These are phyloP conservation scores for Piprites chloris DNA, from an alignment of 2,113 vertebrate species.

Conservation along the genomic window DNA sequence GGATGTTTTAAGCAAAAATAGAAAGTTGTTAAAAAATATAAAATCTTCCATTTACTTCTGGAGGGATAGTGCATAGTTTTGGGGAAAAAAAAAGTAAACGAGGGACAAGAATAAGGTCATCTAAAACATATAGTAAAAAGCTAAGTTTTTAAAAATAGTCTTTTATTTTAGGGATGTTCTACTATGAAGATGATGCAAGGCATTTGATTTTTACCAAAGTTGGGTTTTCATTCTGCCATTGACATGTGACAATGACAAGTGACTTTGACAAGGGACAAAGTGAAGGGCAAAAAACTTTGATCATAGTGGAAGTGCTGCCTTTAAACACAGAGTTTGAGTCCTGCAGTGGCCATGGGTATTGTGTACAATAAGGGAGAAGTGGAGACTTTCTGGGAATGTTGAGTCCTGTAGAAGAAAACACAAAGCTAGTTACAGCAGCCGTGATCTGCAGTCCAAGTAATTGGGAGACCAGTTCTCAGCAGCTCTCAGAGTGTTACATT, in stretches of 20 bases:
- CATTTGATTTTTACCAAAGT: not conserved
- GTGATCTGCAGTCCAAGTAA: not conserved
- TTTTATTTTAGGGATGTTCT: not conserved
- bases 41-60: not conserved
- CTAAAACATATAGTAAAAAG: not conserved
- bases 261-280: not conserved
- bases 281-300: not conserved
- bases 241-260: too few relatives aligned
- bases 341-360: not conserved
- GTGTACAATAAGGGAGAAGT: not conserved
- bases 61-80: not conserved
- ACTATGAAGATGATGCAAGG: not conserved
- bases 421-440: not conserved
- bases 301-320: not conserved
- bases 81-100: not conserved
- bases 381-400: not conserved
- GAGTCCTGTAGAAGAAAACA: not conserved
- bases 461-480: fast-evolving
- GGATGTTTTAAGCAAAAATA: not conserved
- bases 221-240: not conserved
- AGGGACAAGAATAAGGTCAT: fast-evolving
- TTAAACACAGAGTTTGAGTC: not conserved
- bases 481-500: not conserved
- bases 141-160: fast-evolving
- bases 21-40: not conserved